Conservation (phyloP, 2,797 vertebrate species). For the Eulemur albifrons region DNA sequence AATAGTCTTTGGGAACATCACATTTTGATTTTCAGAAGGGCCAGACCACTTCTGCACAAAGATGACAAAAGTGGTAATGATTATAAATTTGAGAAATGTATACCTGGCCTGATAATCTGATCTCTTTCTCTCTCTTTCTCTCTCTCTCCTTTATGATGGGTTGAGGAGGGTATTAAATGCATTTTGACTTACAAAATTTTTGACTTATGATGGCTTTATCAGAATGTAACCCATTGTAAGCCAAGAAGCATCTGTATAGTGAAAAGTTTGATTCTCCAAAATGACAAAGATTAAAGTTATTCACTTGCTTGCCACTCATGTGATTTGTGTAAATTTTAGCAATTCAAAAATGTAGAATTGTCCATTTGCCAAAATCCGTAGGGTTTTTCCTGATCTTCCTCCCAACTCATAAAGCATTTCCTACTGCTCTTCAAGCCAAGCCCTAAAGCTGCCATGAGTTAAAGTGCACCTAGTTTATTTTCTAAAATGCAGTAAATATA, state of each 20-base stretch:
- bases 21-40: not conserved
- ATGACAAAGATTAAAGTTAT: not conserved
- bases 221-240: not conserved
- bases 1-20: not conserved
- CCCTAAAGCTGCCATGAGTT: not conserved
- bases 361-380: not conserved
- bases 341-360: not conserved
- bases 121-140: not conserved
- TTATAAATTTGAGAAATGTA: not conserved
- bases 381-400: not conserved
- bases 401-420: not conserved
- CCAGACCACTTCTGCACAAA: not conserved
- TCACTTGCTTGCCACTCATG: not conserved
- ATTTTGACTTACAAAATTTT: not conserved
- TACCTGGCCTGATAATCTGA: not conserved
- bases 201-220: not conserved
- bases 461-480: not conserved
- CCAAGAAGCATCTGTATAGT: not conserved
- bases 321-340: not conserved
- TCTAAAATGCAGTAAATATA: not conserved
- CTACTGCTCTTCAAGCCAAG: not conserved
- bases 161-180: not conserved
- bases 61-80: not conserved
- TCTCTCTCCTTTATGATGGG: too few relatives aligned
- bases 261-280: not conserved